Percentiles rank a stretch among this genome's conserved stretches.
Evolutionary conservation across 2,113 vertebrate species (phyloP).

Genomic region (Mugil cephalus): DNA sequence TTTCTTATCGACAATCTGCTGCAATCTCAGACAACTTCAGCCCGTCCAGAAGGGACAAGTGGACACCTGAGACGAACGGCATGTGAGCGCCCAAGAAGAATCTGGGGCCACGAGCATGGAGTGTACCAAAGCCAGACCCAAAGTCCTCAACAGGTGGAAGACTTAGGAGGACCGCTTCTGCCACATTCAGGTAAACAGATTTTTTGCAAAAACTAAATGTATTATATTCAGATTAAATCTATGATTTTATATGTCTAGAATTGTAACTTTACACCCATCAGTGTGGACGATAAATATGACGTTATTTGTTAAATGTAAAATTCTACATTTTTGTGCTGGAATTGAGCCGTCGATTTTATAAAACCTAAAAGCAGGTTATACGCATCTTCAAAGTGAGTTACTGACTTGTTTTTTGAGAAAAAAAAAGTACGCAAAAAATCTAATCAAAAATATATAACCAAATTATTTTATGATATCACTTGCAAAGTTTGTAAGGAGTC

Average conservation of each 20-base stretch:
- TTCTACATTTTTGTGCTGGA: background rate
- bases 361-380: background rate
- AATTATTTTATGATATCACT: too few relatives aligned
- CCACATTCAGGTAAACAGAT: conserved; percentile 73
- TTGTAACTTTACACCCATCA: background rate
- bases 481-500: too few relatives aligned
- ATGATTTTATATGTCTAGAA: background rate
- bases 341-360: background rate
- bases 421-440: too few relatives aligned
- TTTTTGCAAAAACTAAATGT: background rate
- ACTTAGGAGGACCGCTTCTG: conserved; percentile 49
- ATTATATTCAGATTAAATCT: too few relatives aligned
- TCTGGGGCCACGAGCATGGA: conserved; percentile 83
- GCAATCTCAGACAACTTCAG: conserved; percentile 80
- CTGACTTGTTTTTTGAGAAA: too few relatives aligned
- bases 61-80: conserved; percentile 80
- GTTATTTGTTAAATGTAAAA: background rate
- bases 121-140: conserved; percentile 48
- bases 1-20: conserved; percentile 96
- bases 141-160: conserved; percentile 65
- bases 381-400: too few relatives aligned
- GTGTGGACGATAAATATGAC: background rate
- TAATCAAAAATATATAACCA: too few relatives aligned
- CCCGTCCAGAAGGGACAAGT: conserved; percentile 56
- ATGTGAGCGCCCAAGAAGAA: conserved; percentile 73